phyloP scores from a whole-genome alignment of 2,888 invertebrate species.

The Tenthredo distinguenda region DNA sequence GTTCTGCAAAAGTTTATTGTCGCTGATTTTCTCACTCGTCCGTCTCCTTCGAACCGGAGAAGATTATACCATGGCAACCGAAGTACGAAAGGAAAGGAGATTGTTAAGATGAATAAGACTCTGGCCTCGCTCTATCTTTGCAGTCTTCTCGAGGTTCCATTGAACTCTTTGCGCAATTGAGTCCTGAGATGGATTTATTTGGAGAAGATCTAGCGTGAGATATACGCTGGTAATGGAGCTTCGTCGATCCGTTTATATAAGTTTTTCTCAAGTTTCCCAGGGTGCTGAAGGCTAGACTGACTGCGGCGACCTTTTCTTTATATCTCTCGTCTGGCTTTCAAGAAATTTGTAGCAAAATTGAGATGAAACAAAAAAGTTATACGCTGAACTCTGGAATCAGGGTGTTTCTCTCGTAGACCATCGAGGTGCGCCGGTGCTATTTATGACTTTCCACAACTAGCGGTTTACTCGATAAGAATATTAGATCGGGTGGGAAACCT shows the following conservation, averaged over 20 bases:
- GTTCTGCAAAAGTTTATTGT: not conserved
- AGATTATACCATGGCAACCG: too few relatives aligned
- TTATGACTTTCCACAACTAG: slow-evolving; percentile 18
- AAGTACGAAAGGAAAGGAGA: slow-evolving; percentile 16
- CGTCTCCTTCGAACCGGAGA: not conserved
- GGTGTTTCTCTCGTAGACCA: not conserved
- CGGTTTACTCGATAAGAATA: slow-evolving; percentile 21
- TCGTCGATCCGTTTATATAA: not conserved
- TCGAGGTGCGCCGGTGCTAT: slow-evolving; percentile 2
- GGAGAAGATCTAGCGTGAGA: slow-evolving; percentile 64
- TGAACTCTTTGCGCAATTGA: slow-evolving; percentile 57
- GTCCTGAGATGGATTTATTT: slow-evolving; percentile 64
- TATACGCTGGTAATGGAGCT: slow-evolving; percentile 58
- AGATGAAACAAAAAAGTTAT: not conserved
- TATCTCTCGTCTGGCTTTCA: not conserved
- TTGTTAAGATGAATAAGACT: not conserved
- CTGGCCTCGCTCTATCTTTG: not conserved
- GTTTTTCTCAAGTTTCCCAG: not conserved
- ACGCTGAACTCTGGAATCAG: not conserved
- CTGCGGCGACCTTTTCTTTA: not conserved
- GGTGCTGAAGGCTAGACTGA: not conserved
- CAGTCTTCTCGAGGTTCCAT: not conserved
- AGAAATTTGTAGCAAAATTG: not conserved
- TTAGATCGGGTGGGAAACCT: not conserved
- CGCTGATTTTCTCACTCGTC: not conserved